Percentiles rank a stretch among this genome's conserved stretches.
phyloP scores from a whole-genome alignment of 2,797 vertebrate genomes.

The Salarias fasciatus region DNA sequence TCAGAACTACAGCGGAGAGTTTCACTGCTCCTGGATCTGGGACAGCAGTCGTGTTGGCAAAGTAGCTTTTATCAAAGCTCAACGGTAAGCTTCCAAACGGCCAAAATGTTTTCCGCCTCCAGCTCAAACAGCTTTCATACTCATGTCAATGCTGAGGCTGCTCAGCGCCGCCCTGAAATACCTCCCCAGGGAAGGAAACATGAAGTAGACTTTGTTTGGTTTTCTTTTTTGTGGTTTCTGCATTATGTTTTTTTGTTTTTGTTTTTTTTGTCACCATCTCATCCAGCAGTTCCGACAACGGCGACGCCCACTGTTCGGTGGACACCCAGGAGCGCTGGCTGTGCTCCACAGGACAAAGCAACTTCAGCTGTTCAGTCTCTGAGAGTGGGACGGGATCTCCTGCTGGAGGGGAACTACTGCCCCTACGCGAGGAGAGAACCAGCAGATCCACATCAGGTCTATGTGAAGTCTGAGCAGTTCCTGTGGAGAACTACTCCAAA shows the following conservation, averaged over 20 bases:
- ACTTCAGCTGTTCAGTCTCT: constrained; percentile 72
- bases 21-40: constrained; percentile 81
- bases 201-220: constrained; percentile 2
- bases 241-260: no score
- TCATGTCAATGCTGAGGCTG: constrained; percentile 24
- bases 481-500: constrained; percentile 73
- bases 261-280: not conserved
- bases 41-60: constrained; percentile 55
- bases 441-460: constrained; percentile 63
- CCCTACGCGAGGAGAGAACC: constrained; percentile 76
- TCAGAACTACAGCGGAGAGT: constrained; percentile 74
- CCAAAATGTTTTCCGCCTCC: constrained; percentile 16
- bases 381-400: constrained; percentile 43
- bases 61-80: constrained; percentile 67
- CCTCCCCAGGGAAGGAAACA: constrained; percentile 4
- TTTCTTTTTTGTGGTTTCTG: no score
- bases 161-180: constrained; percentile 17
- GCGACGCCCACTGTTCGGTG: constrained; percentile 26
- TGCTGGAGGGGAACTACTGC: constrained; percentile 74
- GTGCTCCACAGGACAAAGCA: constrained; percentile 54
- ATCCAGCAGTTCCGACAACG: constrained; percentile 10
- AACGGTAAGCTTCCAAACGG: constrained; percentile 62
- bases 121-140: constrained; percentile 28
- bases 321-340: constrained; percentile 47
- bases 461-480: constrained; percentile 58